Evolutionary conservation across 2,888 invertebrate species (phyloP), one percentile per base, ranked within the genome.

Genomic region (Caenorhabditis parvicauda): DNA sequence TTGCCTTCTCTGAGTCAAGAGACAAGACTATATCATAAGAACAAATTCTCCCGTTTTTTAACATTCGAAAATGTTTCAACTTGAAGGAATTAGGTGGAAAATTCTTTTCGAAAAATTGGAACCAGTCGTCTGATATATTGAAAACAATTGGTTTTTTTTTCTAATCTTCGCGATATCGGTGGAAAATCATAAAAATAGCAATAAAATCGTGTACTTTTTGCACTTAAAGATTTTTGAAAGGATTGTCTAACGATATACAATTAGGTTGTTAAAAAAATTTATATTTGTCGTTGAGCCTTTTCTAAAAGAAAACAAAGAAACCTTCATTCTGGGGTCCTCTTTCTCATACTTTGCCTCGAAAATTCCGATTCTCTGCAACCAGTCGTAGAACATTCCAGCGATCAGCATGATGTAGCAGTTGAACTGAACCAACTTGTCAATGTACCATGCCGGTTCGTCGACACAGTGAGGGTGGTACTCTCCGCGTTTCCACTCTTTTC

Each of bases 321-420:
- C 68, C 52, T 57, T 55, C 41, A 59, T 44, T 49, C 66, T 28
- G 12, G 51, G 52, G 43, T 64, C 66, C n/a, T 58, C 62, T 35
- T 54, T 54, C 17, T 54, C 49, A 9, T 55, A 39, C 43, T 57
- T 59, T n/a, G 48, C 53, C 37, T 58, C 44, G 25, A 64, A 54
- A 35, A 59, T 50, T 46, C 68, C 67, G 44, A 53, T 56, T 46
- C 48, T 63, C 28, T 64, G 52, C 21, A 72, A 42, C 28, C 60
- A 54, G 46, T 64, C 59, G n/a, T 66, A 67, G 21, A 70, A 41
- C 25, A 51, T 38, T 2, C 62, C 64, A 9, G 63, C 54, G 22
- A 67, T 38, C 47, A 63, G 58, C 59, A 72, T 66, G 24, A 72
- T 55, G 9, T 57, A 50, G 49, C 67, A 60, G 38, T 64, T 65